Evolutionary conservation across 2,113 vertebrate species (phyloP).

Genomic region (Tachysurus vachellii): DNA sequence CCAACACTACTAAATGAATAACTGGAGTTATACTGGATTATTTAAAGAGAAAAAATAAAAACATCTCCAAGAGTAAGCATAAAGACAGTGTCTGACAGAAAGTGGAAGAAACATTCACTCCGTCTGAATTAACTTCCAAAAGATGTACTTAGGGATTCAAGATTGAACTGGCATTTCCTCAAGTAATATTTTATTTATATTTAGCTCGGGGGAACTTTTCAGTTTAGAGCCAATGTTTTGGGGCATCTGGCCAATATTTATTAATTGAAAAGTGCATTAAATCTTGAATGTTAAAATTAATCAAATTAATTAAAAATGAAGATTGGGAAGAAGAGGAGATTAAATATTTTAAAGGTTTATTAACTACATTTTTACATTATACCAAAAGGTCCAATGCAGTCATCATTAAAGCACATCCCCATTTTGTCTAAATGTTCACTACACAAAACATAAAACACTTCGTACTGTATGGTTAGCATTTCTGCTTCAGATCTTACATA

Average conservation of each 20-base stretch:
- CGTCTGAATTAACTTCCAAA: not conserved
- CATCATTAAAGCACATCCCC: not conserved
- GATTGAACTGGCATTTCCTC: not conserved
- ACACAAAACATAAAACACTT: not conserved
- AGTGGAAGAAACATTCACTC: not conserved
- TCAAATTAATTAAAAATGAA: no score
- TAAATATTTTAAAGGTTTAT: not conserved
- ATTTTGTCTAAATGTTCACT: no score
- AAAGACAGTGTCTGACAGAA: not conserved
- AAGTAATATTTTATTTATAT: not conserved
- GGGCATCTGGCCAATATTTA: not conserved
- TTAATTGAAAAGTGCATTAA: not conserved
- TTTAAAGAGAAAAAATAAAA: not conserved
- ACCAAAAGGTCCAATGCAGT: no score
- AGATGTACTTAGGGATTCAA: not conserved
- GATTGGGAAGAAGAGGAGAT: not conserved
- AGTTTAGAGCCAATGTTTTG: not conserved
- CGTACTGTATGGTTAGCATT: not conserved
- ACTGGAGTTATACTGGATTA: not conserved
- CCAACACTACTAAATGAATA: not conserved
- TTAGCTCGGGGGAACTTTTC: not conserved
- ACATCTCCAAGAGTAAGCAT: not conserved
- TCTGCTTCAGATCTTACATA: not conserved
- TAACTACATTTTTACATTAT: not conserved
- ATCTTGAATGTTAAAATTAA: not conserved